phyloP scores from a whole-genome alignment of 2,888 invertebrate genomes.

The Thelaira solivaga region DNA sequence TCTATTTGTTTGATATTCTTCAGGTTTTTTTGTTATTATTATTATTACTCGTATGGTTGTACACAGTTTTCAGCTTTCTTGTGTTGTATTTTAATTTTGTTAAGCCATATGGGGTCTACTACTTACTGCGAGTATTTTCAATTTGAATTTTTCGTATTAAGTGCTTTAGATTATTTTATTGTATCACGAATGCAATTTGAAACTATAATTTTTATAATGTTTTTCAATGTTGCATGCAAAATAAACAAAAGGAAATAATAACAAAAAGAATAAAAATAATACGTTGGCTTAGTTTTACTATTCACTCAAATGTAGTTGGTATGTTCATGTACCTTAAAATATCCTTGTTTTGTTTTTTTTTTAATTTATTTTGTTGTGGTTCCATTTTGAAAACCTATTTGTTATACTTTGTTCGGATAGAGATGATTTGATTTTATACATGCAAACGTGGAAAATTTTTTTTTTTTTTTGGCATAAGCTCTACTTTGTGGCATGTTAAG shows the following conservation, averaged over 20 bases:
- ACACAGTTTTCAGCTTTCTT: neutral
- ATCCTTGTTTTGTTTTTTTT: neutral
- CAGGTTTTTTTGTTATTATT: no score
- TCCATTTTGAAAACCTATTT: slow-evolving; percentile 34
- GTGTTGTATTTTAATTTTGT: neutral
- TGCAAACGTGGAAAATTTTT: slow-evolving; percentile 10
- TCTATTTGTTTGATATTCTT: neutral
- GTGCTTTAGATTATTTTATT: slow-evolving; percentile 42
- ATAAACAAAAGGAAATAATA: no score
- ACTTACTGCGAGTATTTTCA: slow-evolving; percentile 5
- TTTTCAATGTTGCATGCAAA: slow-evolving; percentile 55
- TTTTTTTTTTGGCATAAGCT: neutral
- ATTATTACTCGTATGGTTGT: no score
- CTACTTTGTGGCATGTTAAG: slow-evolving; percentile 45
- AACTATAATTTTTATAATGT: slow-evolving; percentile 46
- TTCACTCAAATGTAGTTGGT: neutral
- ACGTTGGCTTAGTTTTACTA: neutral
- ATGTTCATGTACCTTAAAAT: neutral
- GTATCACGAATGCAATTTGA: slow-evolving; percentile 59
- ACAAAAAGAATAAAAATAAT: no score
- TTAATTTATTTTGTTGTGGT: slow-evolving; percentile 16
- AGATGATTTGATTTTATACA: slow-evolving; percentile 38
- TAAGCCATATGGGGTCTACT: slow-evolving; percentile 58
- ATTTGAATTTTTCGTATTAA: slow-evolving; percentile 19
- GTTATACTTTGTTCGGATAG: slow-evolving; percentile 41